These are phyloP conservation scores for Hemicentrotus pulcherrimus DNA, from an alignment of 35 echinoderm and acorn worm genomes.

Conservation along the genomic window DNA sequence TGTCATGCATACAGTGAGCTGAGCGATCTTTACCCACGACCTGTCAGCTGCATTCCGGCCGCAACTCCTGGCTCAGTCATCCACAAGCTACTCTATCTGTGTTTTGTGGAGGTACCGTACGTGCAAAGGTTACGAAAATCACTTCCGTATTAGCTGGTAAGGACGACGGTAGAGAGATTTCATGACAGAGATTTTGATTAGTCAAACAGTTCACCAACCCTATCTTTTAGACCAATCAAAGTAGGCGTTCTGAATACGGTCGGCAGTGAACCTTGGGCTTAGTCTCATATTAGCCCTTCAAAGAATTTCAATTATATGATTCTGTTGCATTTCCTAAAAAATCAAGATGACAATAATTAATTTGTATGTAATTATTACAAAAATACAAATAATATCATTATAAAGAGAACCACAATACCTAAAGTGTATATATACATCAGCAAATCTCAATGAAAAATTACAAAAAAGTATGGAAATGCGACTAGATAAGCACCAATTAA, in stretches of 20 bases:
- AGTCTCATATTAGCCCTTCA: neutral
- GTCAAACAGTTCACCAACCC: neutral
- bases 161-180: neutral
- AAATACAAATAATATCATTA: no score
- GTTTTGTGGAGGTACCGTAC: neutral
- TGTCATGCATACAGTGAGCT: neutral
- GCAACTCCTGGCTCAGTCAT: neutral
- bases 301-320: no score
- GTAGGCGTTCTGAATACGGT: neutral
- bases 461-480: neutral
- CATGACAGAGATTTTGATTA: neutral
- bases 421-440: no score
- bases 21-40: neutral
- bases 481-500: neutral
- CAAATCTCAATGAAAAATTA: neutral
- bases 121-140: neutral
- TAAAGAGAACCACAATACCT: no score
- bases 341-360: no score
- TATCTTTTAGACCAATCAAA: neutral
- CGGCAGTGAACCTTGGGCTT: neutral
- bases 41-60: no score
- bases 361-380: no score
- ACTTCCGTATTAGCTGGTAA: constrained; percentile 1
- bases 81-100: neutral
- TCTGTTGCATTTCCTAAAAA: no score